A percentile compares a stretch with the other conserved stretches of the same genome.
Conservation (phyloP, 2,797 vertebrate species). For the Siniperca scherzeri region DNA sequence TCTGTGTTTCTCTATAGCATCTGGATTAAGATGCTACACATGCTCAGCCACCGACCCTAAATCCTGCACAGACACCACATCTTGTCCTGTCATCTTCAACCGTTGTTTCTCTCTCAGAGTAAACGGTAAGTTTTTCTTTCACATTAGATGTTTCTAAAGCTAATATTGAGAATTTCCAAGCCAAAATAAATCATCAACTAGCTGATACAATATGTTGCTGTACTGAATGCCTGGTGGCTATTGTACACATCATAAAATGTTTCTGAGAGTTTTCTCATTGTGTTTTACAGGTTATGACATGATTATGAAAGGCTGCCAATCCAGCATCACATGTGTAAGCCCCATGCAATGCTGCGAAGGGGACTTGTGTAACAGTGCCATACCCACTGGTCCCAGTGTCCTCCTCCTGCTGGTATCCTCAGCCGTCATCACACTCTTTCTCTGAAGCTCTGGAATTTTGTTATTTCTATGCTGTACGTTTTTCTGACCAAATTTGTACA, state of each 20-base stretch:
- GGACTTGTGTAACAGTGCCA: conserved; percentile 62
- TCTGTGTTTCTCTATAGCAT: conserved; percentile 58
- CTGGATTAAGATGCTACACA: conserved; percentile 71
- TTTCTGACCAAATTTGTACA: neutral
- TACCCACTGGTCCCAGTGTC: conserved; percentile 24
- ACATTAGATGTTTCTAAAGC: neutral
- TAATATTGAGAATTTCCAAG: neutral
- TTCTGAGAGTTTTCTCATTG: neutral
- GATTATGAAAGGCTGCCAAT: conserved; percentile 66
- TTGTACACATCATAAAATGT: neutral
- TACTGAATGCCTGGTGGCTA: neutral
- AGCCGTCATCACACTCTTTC: conserved; percentile 33
- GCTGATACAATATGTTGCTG: neutral
- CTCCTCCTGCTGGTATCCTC: conserved; percentile 53
- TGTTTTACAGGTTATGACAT: conserved; percentile 43
- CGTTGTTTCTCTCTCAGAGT: conserved; percentile 58
- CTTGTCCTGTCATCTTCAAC: conserved; percentile 49
- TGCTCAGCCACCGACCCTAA: conserved; percentile 38
- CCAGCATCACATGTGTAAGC: fast-evolving
- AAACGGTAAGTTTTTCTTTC: conserved; percentile 18
- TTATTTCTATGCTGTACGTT: conserved; percentile 4
- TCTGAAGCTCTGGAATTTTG: conserved; percentile 28
- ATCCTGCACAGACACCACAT: conserved; percentile 61
- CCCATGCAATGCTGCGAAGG: conserved; percentile 46
- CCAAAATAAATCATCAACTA: neutral